phyloP scores from a whole-genome alignment of 2,113 vertebrate genomes.

The Gopherus evgoodei region DNA sequence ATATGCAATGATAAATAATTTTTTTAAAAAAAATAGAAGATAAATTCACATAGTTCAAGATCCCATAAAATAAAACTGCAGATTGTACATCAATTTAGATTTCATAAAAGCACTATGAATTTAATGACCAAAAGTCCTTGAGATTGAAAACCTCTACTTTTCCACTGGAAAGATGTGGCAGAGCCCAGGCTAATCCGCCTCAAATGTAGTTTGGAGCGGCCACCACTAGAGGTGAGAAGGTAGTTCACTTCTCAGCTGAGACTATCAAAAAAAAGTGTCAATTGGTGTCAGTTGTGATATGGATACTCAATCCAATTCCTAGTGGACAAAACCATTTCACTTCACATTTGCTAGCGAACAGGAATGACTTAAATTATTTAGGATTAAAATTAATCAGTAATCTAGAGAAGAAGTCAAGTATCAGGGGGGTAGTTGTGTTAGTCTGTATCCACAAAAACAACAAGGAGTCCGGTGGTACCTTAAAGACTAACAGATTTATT shows the following conservation, averaged over 20 bases:
- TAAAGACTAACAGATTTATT: too few relatives aligned
- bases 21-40: background rate
- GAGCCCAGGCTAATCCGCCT: background rate
- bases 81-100: background rate
- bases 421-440: too few relatives aligned
- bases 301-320: background rate
- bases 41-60: background rate
- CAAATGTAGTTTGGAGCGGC: background rate
- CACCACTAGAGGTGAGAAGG: background rate
- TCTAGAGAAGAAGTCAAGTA: background rate
- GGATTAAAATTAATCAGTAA: background rate
- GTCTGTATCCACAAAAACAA: too few relatives aligned
- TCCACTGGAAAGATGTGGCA: background rate
- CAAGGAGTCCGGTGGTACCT: too few relatives aligned
- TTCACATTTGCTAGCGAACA: background rate
- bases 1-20: background rate
- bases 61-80: background rate
- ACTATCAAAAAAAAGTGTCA: background rate
- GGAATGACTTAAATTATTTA: background rate
- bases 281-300: background rate
- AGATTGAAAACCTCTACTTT: background rate
- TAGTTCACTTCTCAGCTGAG: background rate
- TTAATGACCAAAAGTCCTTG: background rate
- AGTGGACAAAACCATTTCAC: background rate
- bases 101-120: background rate